phyloP scores from a whole-genome alignment of 2,113 vertebrate species.

The Microcebus griseorufus region DNA sequence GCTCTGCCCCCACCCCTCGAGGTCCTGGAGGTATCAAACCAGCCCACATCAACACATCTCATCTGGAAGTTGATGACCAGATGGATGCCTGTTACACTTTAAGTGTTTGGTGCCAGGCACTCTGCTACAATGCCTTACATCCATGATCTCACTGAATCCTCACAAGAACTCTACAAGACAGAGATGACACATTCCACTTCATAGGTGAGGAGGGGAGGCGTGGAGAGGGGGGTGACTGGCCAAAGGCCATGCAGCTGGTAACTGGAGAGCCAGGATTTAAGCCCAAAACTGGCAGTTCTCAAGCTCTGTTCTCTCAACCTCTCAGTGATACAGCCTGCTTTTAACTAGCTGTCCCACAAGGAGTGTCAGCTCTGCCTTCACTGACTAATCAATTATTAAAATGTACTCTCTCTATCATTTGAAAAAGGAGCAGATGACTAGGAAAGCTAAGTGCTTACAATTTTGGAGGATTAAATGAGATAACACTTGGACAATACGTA shows the following conservation, averaged over 20 bases:
- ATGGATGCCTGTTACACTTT: accelerated
- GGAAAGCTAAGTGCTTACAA: accelerated
- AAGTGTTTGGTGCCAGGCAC: too few relatives aligned
- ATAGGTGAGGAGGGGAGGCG: background rate
- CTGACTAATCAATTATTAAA: accelerated
- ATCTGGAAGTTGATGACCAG: accelerated
- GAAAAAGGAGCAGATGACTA: background rate
- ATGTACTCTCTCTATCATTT: accelerated
- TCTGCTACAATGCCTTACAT: accelerated
- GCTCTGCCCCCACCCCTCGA: accelerated
- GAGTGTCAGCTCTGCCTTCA: background rate
- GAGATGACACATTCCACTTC: accelerated
- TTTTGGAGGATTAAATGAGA: background rate
- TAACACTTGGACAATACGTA: accelerated
- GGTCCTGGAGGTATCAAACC: background rate
- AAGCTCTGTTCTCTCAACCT: background rate
- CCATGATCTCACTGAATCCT: background rate
- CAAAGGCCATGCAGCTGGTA: background rate
- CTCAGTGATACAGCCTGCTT: background rate
- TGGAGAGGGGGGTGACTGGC: background rate
- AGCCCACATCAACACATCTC: background rate
- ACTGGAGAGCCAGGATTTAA: background rate
- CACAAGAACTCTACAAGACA: accelerated
- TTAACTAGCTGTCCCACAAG: background rate
- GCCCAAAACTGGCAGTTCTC: background rate